Conservation (phyloP, 2,113 vertebrate species). For the Sinocyclocheilus grahami region DNA sequence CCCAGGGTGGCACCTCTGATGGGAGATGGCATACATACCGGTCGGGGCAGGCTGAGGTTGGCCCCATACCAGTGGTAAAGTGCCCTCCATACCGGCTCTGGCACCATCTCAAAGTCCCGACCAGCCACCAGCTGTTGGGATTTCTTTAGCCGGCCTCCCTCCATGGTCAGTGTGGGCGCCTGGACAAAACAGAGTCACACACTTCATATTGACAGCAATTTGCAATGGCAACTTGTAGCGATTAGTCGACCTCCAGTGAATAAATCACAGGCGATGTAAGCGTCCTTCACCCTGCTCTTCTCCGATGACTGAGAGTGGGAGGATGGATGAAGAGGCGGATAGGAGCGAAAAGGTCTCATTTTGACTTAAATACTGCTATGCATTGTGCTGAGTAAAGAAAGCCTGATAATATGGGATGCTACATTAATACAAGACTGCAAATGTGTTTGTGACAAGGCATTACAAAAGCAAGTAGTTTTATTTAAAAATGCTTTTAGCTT, state of each 20-base stretch:
- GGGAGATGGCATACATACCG: constrained; percentile 79
- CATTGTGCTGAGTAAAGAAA: not conserved
- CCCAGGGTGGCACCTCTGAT: not conserved
- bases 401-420: not conserved
- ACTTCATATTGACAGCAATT: not conserved
- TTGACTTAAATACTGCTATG: not conserved
- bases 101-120: constrained; percentile 90
- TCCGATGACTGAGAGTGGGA: not conserved
- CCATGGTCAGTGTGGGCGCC: constrained; percentile 94
- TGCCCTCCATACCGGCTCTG: constrained; percentile 96
- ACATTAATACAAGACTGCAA: not conserved
- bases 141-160: constrained; percentile 90
- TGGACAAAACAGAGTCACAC: constrained; percentile 60
- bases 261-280: not conserved
- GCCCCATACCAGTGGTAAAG: constrained; percentile 99
- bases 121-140: constrained; percentile 79
- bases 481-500: constrained; percentile 20
- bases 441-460: constrained; percentile 17
- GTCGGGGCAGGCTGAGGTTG: constrained; percentile 92
- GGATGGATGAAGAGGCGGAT: constrained; percentile 8
- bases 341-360: not conserved
- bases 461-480: constrained; percentile 11
- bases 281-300: not conserved
- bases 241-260: not conserved
- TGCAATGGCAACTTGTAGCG: not conserved